A percentile compares a stretch with the other conserved stretches of the same genome.
These are phyloP conservation scores for Cranoglanis bouderius DNA, from an alignment of 2,113 vertebrate species.

Conservation along the genomic window DNA sequence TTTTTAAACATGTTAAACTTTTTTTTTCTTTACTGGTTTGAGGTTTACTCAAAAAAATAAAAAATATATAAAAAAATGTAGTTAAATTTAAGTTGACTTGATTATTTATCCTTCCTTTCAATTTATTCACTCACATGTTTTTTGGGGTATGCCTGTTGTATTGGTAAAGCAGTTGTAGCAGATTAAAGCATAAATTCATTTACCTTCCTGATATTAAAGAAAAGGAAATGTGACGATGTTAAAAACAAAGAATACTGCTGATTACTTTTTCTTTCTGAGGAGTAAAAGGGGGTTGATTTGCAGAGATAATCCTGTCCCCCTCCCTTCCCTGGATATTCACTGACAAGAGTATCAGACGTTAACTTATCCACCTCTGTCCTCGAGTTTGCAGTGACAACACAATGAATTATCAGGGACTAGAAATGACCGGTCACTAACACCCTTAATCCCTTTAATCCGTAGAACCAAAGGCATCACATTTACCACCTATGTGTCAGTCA, in stretches of 20 bases:
- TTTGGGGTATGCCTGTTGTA: neutral
- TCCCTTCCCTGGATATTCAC: neutral
- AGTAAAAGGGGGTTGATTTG: neutral
- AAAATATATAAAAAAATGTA: too few relatives aligned
- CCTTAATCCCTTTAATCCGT: constrained; percentile 59
- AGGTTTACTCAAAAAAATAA: too few relatives aligned
- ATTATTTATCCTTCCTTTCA: too few relatives aligned
- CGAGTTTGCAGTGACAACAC: constrained; percentile 36
- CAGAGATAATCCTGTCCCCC: constrained; percentile 12
- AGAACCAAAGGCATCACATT: constrained; percentile 57
- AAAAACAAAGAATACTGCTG: neutral
- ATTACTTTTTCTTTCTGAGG: neutral
- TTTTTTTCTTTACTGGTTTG: too few relatives aligned
- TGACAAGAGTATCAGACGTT: constrained; percentile 35
- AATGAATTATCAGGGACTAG: constrained; percentile 39
- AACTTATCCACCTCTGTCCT: constrained; percentile 37
- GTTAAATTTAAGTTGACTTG: too few relatives aligned
- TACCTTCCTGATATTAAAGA: neutral
- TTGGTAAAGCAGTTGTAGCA: neutral
- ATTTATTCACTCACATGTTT: too few relatives aligned
- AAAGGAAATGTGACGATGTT: neutral
- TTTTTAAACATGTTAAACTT: too few relatives aligned
- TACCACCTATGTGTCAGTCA: constrained; percentile 58
- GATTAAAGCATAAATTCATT: neutral
- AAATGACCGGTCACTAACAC: constrained; percentile 37